These are phyloP conservation scores for Etia nguti DNA, from an alignment of 2,113 vertebrate species.

Conservation along the genomic window DNA sequence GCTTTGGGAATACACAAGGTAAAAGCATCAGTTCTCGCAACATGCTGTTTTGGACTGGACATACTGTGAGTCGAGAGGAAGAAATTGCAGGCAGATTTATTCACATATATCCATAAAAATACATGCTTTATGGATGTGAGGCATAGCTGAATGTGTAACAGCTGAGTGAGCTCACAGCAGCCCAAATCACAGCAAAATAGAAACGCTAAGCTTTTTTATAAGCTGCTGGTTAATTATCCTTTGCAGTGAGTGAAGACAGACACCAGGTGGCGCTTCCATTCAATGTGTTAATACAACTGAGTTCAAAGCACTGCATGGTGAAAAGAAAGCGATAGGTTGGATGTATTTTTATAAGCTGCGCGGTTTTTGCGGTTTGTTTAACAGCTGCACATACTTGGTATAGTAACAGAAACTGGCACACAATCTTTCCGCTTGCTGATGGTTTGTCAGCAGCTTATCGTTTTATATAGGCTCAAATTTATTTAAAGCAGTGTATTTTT, in stretches of 20 bases:
- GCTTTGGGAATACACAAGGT: background rate
- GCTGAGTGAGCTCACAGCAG: background rate
- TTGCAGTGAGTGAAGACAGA: background rate
- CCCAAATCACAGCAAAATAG: background rate
- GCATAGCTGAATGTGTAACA: background rate
- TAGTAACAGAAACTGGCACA: background rate
- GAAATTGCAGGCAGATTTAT: background rate
- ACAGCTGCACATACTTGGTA: background rate
- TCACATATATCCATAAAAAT: background rate
- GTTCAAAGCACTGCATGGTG: no score
- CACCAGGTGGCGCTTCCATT: constrained; percentile 51
- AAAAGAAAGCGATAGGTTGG: background rate
- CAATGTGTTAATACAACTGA: background rate
- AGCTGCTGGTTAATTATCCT: background rate
- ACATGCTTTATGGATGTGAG: background rate
- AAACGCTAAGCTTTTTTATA: background rate
- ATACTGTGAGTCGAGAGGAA: background rate
- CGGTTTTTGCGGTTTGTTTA: background rate
- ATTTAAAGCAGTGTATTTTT: background rate
- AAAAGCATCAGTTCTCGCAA: background rate
- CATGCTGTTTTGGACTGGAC: background rate
- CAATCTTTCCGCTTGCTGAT: fast-evolving
- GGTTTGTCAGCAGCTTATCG: background rate
- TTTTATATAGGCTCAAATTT: background rate
- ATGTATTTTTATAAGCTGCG: background rate